These are phyloP conservation scores for Abscondita cerata DNA, from an alignment of 2,888 invertebrate genomes.

Conservation along the genomic window DNA sequence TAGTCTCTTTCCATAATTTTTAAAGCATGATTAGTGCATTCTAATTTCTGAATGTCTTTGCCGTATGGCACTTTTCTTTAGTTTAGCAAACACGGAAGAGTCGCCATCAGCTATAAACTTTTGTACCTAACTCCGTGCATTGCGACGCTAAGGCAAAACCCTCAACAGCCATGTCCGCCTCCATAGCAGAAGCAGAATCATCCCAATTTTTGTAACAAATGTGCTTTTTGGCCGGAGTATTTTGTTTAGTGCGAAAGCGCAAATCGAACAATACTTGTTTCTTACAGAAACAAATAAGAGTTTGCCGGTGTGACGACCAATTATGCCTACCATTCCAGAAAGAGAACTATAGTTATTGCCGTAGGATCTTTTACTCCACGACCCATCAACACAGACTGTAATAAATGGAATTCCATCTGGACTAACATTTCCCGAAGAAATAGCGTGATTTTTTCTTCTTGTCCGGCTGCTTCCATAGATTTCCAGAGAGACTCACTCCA, in stretches of 20 bases:
- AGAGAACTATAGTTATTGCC: not conserved
- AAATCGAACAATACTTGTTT: conserved; percentile 3
- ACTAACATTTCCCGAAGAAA: no score
- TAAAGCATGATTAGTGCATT: conserved; percentile 1
- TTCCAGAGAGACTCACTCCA: no score
- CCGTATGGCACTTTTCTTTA: not conserved
- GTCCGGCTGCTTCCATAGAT: no score
- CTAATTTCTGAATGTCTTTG: not conserved
- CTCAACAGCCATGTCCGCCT: conserved; percentile 5
- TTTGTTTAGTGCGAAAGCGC: not conserved
- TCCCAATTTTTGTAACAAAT: conserved; percentile 6
- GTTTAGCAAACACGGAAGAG: not conserved
- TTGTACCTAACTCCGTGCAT: not conserved
- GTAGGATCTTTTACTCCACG: no score
- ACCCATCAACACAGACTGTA: no score
- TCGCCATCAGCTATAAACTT: conserved; percentile 1
- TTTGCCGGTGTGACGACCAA: not conserved
- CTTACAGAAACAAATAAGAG: not conserved
- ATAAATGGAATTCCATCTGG: no score
- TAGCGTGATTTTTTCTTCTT: no score
- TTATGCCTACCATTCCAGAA: not conserved
- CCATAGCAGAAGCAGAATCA: conserved; percentile 3
- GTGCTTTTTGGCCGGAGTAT: not conserved
- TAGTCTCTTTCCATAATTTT: conserved; percentile 1
- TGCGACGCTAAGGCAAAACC: not conserved